Base-by-base conservation (phyloP, 2,888 invertebrate genomes). In the Torymus texanus region DNA sequence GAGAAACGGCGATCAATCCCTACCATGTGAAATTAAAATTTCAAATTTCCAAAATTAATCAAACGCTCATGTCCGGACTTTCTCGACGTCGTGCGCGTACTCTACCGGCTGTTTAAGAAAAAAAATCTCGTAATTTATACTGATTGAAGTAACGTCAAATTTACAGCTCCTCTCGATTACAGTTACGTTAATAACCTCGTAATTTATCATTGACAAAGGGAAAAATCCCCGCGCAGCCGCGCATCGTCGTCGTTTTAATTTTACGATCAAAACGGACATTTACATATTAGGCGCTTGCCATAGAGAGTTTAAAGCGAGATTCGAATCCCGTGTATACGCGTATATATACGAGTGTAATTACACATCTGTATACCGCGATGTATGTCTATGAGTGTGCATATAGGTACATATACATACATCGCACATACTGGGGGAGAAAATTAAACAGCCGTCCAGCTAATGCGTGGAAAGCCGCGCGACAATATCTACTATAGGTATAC, bases 221-320 rank as follows among this genome's bases (percentile, higher is more conserved):
- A 76, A 80, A 76, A 80, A 73, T 73, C 5, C 8, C 8, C 18
- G 50, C 51, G 41, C 51, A 50, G 29, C 21, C 51, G 41, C 13
- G 18, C 58, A 16, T 66, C 63, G 59, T 41, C 59, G 62, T 74
- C 75, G 24, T 79, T 79, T 79, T 80, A 74, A 80, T 80, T 80
- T 80, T 74, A 80, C 80, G 80, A 80, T 80, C 73, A 70, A 77
- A 80, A 74, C 77, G 74, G 74, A 72, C 80, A 77, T 80, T 80
- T 74, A 70, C 80, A 77, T 77, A 80, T 77, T 73, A 73, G 76
- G 67, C 72, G 66, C 73, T 72, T 41, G 41, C 41, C 41, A 21
- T 21, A 24, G 55, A 56, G 56, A 75, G 68, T 68, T n/a, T 75
- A 55, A 75, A 75, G 53, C 24, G 56, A 63, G 55, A 77, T 77